Conservation (phyloP, 2,888 invertebrate species). For the Parnassius orleans region DNA sequence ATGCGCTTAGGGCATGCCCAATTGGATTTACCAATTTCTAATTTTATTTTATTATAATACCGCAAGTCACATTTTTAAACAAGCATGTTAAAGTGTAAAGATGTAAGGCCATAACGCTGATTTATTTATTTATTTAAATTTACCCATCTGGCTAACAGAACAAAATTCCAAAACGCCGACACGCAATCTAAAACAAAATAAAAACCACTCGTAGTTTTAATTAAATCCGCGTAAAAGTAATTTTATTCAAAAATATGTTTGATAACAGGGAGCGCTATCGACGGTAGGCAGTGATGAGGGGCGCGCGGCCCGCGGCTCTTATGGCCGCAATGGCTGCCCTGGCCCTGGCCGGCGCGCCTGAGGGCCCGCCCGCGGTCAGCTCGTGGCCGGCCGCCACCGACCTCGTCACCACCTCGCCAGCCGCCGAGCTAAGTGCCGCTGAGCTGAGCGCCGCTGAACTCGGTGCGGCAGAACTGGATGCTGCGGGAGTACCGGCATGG, state of each 20-base stretch:
- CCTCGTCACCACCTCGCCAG: slow-evolving; percentile 28
- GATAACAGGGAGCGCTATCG: slow-evolving; percentile 10
- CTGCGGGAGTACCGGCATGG: slow-evolving; percentile 78
- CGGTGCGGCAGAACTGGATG: slow-evolving; percentile 43
- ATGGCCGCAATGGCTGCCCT: slow-evolving; percentile 31
- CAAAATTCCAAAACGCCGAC: not conserved
- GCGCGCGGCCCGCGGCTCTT: slow-evolving; percentile 34
- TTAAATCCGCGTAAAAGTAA: not conserved
- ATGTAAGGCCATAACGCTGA: too few relatives aligned
- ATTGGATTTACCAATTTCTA: too few relatives aligned
- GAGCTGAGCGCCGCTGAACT: slow-evolving; percentile 37
- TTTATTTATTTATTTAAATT: not conserved
- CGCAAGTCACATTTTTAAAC: too few relatives aligned
- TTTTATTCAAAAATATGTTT: not conserved
- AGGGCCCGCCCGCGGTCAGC: slow-evolving; percentile 24
- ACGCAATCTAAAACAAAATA: not conserved
- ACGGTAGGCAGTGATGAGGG: slow-evolving; percentile 25
- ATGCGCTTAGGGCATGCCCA: too few relatives aligned
- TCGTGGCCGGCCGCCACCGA: slow-evolving; percentile 19
- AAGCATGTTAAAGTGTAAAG: too few relatives aligned
- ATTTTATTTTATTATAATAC: too few relatives aligned
- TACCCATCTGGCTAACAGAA: not conserved
- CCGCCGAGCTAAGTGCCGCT: slow-evolving; percentile 31
- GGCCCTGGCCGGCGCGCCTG: slow-evolving; percentile 31
- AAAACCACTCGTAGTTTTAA: too few relatives aligned